Conservation (phyloP, 2,888 invertebrate genomes). For the Xestia c-nigrum region DNA sequence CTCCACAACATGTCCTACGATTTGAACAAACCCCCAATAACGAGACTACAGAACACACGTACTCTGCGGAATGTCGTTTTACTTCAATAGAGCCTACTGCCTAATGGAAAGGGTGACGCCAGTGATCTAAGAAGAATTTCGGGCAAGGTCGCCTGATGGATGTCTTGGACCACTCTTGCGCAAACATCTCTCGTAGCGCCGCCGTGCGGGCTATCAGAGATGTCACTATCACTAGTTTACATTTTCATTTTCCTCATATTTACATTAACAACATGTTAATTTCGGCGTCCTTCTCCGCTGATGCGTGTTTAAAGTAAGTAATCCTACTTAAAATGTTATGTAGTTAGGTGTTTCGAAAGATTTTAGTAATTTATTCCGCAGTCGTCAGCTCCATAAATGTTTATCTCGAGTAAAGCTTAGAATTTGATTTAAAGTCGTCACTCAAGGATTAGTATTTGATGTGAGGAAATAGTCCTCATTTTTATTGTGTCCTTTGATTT, state of each 20-base stretch:
- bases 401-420: slow-evolving; percentile 57
- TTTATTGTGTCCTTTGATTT: slow-evolving; percentile 1
- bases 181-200: slow-evolving; percentile 71
- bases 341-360: slow-evolving; percentile 54
- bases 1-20: background rate
- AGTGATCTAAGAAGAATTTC: slow-evolving; percentile 80
- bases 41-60: background rate
- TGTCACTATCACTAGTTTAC: slow-evolving; percentile 74
- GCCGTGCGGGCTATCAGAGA: slow-evolving; percentile 49
- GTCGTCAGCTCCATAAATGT: slow-evolving; percentile 60
- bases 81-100: slow-evolving; percentile 49
- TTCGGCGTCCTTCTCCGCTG: slow-evolving; percentile 75
- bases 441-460: slow-evolving; percentile 27
- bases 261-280: slow-evolving; percentile 80
- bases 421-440: slow-evolving; percentile 39
- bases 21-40: background rate
- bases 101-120: slow-evolving; percentile 69
- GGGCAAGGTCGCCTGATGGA: slow-evolving; percentile 87
- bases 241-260: slow-evolving; percentile 81
- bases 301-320: slow-evolving; percentile 61
- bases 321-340: slow-evolving; percentile 55
- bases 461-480: slow-evolving; percentile 8
- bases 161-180: slow-evolving; percentile 81
- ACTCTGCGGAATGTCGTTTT: slow-evolving; percentile 54
- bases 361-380: slow-evolving; percentile 59